A percentile compares a stretch with the other conserved stretches of the same genome.
Conservation (phyloP, 2,888 invertebrate genomes). For the Plusia festucae region DNA sequence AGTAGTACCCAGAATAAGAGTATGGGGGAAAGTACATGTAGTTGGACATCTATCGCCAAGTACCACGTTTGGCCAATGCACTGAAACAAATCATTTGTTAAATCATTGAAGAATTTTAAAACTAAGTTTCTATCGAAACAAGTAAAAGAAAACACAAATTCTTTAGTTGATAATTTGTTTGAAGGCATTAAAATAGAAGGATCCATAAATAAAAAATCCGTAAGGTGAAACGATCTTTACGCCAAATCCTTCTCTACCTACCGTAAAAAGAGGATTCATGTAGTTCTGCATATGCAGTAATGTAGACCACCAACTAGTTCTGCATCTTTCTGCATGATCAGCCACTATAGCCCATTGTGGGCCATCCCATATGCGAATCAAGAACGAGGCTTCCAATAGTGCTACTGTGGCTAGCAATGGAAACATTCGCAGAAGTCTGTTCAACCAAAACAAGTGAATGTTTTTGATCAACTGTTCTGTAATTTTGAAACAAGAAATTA, state of each 20-base stretch:
- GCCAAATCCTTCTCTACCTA: constrained; percentile 43
- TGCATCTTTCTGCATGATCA: constrained; percentile 59
- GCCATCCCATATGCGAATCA: constrained; percentile 68
- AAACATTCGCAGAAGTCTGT: constrained; percentile 73
- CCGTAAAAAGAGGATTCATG: constrained; percentile 60
- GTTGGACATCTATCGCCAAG: constrained; percentile 67
- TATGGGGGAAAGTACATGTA: constrained; percentile 64
- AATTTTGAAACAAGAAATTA: constrained; percentile 12
- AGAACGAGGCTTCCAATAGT: constrained; percentile 67
- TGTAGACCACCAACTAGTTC: constrained; percentile 73
- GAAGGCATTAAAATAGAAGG: too few relatives aligned
- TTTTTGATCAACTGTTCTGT: constrained; percentile 64
- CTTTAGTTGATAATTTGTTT: too few relatives aligned
- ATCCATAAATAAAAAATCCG: too few relatives aligned
- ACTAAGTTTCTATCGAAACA: too few relatives aligned
- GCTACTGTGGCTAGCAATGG: constrained; percentile 68
- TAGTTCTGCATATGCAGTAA: constrained; percentile 75
- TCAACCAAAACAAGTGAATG: constrained; percentile 73
- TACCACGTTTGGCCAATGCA: constrained; percentile 68
- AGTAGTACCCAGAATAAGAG: constrained; percentile 62
- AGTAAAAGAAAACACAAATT: too few relatives aligned
- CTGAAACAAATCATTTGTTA: constrained; percentile 39
- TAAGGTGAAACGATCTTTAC: not conserved
- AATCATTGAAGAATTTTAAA: not conserved
- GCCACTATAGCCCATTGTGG: constrained; percentile 63